phyloP scores from a whole-genome alignment of 1,140 invertebrate genomes.

The Drosophila baimaii region DNA sequence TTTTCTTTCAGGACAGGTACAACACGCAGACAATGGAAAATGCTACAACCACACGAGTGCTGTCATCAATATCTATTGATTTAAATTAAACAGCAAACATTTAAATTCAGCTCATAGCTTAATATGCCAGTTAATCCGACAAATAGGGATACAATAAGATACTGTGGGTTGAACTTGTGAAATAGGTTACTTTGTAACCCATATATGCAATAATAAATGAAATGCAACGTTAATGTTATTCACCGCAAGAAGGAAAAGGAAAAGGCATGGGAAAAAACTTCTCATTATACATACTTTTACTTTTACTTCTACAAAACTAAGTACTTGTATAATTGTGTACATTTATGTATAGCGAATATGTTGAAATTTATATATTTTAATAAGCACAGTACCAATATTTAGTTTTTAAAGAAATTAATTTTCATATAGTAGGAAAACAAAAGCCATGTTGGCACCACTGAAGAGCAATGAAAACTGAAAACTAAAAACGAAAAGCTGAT shows the following conservation, averaged over 20 bases:
- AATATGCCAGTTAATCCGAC: not conserved
- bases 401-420: not conserved
- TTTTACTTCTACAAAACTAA: not conserved
- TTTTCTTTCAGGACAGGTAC: constrained; percentile 30
- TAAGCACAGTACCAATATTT: not conserved
- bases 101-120: not conserved
- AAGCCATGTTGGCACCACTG: constrained; percentile 14
- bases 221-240: not conserved
- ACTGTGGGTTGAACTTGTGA: not conserved
- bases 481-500: constrained; percentile 27
- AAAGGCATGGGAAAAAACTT: no score
- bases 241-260: not conserved
- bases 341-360: no score
- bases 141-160: not conserved
- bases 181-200: not conserved
- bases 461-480: constrained; percentile 23
- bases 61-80: constrained; percentile 14
- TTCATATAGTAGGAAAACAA: not conserved
- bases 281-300: not conserved
- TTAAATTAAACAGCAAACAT: constrained; percentile 4
- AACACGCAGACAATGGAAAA: constrained; percentile 21
- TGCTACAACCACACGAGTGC: not conserved
- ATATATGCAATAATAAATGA: not conserved
- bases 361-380: not conserved
- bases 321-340: no score